Evolutionary conservation across 2,113 vertebrate species (phyloP), one percentile per base, ranked within the genome.

Genomic region (Dromas ardeola): DNA sequence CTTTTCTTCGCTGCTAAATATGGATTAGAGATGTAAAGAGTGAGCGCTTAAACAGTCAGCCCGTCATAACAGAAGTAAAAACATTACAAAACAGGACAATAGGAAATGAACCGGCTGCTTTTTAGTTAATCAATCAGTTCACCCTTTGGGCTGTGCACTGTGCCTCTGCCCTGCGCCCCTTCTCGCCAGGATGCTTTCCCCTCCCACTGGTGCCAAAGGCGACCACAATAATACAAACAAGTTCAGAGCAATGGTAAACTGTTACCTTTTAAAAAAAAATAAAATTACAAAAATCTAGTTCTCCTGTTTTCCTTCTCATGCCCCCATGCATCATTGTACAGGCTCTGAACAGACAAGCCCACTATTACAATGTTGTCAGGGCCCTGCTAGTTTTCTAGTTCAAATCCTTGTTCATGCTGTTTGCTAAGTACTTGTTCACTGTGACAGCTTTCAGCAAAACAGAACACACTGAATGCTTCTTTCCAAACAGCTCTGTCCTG

Each of bases 361-460:
- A 98, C 98, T 98, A 98, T 98, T 98, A 98, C 99, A 98, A 98
- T 97, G 98, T 99, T 99, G 99, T 99, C 98, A 98, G 98, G 98
- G 98, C 98, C 98, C 98, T 99, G 98, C 99, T 99, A 98, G 97
- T 99, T 99, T 99, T 99, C 98, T 99, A 99, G 99, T 99, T 99
- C 98, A 99, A 99, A 99, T 99, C 99, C 99, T 99, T 99, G 99
- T 99, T 99, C 99, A 99, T 98, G 99, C 99, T 99, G 98, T 99
- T 99, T 99, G 99, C 99, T 99, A 99, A 99, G 99, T 99, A 98
- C 99, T 99, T 99, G 99, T 99, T 99, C 99, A 97, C 98, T 98
- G 99, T 99, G 99, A 99, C 99, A 99, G 99, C 98, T 99, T 99
- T 99, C 99, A 99, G 98, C 98, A 98, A 99, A 99, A 99, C 98